phyloP scores from a whole-genome alignment of 1,140 invertebrate species.

The Bicyclus anynana region DNA sequence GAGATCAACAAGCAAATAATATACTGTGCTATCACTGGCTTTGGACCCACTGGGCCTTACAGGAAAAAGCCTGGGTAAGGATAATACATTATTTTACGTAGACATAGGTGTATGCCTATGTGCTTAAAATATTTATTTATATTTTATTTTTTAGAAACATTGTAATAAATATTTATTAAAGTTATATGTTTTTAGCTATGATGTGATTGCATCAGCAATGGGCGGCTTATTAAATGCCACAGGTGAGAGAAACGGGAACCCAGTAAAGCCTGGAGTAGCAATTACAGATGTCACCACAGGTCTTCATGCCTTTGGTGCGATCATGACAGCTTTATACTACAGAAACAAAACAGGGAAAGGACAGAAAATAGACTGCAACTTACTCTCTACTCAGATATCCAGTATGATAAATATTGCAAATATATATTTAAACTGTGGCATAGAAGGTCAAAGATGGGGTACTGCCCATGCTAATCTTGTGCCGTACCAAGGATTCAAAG shows the following conservation, averaged over 20 bases:
- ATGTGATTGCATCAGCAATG: conserved; percentile 95
- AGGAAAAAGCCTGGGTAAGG: conserved; percentile 84
- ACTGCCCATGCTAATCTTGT: conserved; percentile 97
- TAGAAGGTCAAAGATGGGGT: conserved; percentile 88
- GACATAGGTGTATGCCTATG: too few relatives aligned
- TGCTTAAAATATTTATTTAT: background rate
- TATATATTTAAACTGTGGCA: conserved; percentile 93
- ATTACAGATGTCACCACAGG: conserved; percentile 96
- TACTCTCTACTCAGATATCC: conserved; percentile 95
- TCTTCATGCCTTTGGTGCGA: conserved; percentile 96
- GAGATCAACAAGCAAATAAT: conserved; percentile 88
- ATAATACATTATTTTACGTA: too few relatives aligned
- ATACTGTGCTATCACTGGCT: conserved; percentile 97
- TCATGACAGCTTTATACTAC: conserved; percentile 92
- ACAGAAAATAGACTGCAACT: conserved; percentile 95
- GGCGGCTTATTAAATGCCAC: conserved; percentile 95
- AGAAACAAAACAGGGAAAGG: conserved; percentile 87
- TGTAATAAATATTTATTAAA: background rate
- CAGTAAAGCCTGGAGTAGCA: conserved; percentile 95
- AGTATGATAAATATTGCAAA: conserved; percentile 93
- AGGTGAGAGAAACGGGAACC: conserved; percentile 88
- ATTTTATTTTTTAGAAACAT: background rate
- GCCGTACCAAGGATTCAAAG: conserved; percentile 93
- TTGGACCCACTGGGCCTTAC: conserved; percentile 93
- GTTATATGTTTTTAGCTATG: conserved; percentile 80